phyloP scores from a whole-genome alignment of 2,113 vertebrate species.

The Tinamus guttatus region DNA sequence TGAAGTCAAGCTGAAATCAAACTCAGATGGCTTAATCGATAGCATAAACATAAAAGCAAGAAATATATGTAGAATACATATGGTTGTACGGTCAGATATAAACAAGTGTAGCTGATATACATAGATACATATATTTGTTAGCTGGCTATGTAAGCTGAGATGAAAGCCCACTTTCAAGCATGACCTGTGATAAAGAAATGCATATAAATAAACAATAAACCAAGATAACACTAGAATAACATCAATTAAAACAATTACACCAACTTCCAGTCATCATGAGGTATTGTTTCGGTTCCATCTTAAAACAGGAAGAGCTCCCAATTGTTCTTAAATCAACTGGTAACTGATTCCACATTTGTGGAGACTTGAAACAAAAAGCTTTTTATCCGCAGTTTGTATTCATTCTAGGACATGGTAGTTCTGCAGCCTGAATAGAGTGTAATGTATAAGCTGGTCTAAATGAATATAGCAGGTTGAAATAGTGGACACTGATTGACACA shows the following conservation, averaged over 20 bases:
- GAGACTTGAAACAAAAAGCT: conserved; percentile 74
- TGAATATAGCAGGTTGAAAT: conserved; percentile 45
- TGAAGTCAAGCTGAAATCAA: conserved; percentile 80
- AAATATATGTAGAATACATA: conserved; percentile 71
- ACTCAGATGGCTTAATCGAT: conserved; percentile 80
- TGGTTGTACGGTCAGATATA: conserved; percentile 74
- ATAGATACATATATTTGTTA: conserved; percentile 56
- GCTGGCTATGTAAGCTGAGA: conserved; percentile 69
- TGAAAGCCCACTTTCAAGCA: conserved; percentile 74
- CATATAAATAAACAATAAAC: conserved; percentile 79
- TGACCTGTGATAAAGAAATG: conserved; percentile 76
- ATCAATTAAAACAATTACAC: conserved; percentile 79
- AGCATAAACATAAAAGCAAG: conserved; percentile 76
- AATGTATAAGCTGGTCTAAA: conserved; percentile 49
- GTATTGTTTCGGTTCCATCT: conserved; percentile 78
- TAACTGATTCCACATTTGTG: conserved; percentile 81
- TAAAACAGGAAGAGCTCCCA: conserved; percentile 78
- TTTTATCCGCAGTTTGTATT: conserved; percentile 75
- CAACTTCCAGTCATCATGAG: conserved; percentile 76
- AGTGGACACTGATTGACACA: background rate
- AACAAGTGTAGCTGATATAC: conserved; percentile 68
- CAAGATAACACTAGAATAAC: conserved; percentile 78
- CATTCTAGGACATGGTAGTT: conserved; percentile 52
- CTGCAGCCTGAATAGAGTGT: conserved; percentile 40
- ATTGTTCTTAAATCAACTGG: conserved; percentile 79